Base-by-base conservation (phyloP, 2,797 vertebrate species). In the Phrynocephalus vlangalii region DNA sequence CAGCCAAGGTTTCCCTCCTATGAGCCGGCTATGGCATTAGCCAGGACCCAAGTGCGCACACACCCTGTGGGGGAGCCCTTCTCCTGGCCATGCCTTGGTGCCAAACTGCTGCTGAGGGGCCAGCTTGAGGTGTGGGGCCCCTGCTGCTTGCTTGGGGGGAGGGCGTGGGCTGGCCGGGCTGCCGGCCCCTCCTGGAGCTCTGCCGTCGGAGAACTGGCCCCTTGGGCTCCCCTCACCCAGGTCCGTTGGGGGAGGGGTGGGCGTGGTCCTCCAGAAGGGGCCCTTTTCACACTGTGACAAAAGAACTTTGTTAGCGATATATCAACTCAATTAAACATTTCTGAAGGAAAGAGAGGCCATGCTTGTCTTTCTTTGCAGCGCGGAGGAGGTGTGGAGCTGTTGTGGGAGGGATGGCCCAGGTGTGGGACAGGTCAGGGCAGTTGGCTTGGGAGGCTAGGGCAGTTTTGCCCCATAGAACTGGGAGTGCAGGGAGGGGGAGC, bases 301-400 rank as follows among this genome's bases (percentile, higher is more conserved):
- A 22, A 44, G 26, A 20, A 26, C 38, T 30, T 79, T 63, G 52
- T 18, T 79, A 79, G 33, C 33, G 73, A 30, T 6, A 67, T 75
- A 75, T 81, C 48, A 79, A 33, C 83, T 56, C 70, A 75, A 88
- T 88, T 85, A 88, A 88, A 88, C 60, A 44, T 76, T 88, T 85
- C 71, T 44, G 63, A 85, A 85, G 70, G 77, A 76, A 52, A 20
- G 63, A 52, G 30, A 20, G 15, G 15, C 18, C 16, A 18, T 6
- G 6, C 38, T 26, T 9, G 80, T 20, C 38, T 67, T 38, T n/a
- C 63, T 33, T 70, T 10, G 33, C 52, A 56, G 20, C 33, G 11
- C 28, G 30, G 63, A 30, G 60, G 15, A 63, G 60, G 78, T 52
- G 60, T 30, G 52, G 50, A 60, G 52, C 30, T 30, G n/a, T 48